Base-by-base conservation (phyloP, 2,113 vertebrate genomes). In the Scomber japonicus region DNA sequence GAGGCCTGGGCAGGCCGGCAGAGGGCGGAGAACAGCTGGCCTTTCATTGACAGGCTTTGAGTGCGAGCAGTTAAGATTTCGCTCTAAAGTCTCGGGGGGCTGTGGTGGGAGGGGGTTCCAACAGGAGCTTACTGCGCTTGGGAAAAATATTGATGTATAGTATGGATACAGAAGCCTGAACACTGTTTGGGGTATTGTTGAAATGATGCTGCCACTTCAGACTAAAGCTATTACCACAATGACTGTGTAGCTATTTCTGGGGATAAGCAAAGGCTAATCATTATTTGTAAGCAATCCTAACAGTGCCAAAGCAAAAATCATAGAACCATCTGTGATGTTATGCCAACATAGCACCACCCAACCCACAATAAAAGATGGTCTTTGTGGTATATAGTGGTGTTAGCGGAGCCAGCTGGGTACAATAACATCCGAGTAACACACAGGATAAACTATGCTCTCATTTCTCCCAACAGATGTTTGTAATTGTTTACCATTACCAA, bases 11-110 rank as follows among this genome's bases (percentile, higher is more conserved):
- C 60, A 71, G 83, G 83, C 82, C 81, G 78, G 79, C 69, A 81
- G 84, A 82, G 91, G 88, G 78, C 61, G 64, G 76, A 81, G 82
- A 92, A 94, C 94, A 94, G 94, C 94, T 94, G 94, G 93, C 89
- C 88, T 92, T 93, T 91, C 93, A 94, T 88, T 95, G 93, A 94
- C 82, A 86, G 90, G 89, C 85, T 91, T 88, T 90, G 70, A 93
- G 91, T 86, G 84, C 83, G 87, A 81, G 86, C 78, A 87, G 92
- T 91, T 87, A 93, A 88, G 67, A 87, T 92, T 93, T 90, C 90
- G 90, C 81, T 91, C 76, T 80, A 86, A 81, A 71, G 61, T 1
- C 0, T 1, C 0, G 19, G 67, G 53, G 53, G 51, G 51, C 40
- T 19, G 62, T 46, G 57, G 74, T 31, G 45, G 53, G 59, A 17